Evolutionary conservation across 2,888 invertebrate genomes (phyloP).

Genomic region (Thereva unica): DNA sequence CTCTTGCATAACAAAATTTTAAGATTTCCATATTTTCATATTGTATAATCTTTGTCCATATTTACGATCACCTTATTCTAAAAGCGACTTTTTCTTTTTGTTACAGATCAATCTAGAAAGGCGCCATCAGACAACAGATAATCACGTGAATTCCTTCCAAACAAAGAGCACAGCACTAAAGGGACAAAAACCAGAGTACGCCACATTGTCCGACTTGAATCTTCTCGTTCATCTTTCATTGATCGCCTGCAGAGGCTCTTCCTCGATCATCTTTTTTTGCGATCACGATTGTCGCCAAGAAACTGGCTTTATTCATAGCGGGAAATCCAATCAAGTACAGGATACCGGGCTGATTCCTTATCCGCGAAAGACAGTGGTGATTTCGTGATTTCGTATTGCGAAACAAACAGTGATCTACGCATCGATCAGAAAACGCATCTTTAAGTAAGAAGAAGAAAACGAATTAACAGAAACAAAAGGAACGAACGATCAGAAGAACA

Average conservation of each 20-base stretch:
- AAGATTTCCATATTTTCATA: no score
- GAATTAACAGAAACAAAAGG: conserved; percentile 7
- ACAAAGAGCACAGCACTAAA: conserved; percentile 11
- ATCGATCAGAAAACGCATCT: conserved; percentile 13
- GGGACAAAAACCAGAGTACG: background rate
- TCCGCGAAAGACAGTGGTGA: conserved; percentile 1
- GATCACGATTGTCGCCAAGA: conserved; percentile 31
- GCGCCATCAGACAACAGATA: conserved; percentile 28
- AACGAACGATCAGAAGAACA: conserved; percentile 20
- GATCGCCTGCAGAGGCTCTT: no score
- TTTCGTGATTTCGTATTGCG: conserved; percentile 21
- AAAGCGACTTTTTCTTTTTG: conserved; percentile 18
- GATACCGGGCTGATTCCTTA: background rate
- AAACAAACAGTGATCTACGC: background rate
- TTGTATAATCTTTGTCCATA: no score
- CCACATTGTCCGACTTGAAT: conserved; percentile 17
- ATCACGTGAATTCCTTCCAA: conserved; percentile 27
- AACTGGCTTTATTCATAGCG: conserved; percentile 9
- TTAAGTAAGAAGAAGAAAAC: background rate
- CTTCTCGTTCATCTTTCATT: background rate
- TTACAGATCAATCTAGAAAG: conserved; percentile 34
- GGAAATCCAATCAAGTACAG: conserved; percentile 7
- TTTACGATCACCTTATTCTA: no score
- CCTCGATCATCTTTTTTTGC: conserved; percentile 25
- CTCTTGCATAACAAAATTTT: no score